Conservation (phyloP, 2,888 invertebrate genomes). For the Epicampocera succincta region DNA sequence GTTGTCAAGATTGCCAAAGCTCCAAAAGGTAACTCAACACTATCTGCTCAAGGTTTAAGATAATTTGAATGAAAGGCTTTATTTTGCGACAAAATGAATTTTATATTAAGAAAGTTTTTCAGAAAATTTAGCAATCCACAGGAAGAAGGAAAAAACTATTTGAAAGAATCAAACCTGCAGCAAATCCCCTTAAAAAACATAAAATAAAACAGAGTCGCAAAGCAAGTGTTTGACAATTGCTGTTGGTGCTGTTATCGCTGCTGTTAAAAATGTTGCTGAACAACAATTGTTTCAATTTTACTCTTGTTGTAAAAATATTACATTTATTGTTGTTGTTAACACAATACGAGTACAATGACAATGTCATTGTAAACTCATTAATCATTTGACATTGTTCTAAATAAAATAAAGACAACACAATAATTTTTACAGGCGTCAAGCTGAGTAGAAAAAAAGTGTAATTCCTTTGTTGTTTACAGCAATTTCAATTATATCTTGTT, state of each 20-base stretch:
- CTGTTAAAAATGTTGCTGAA: slow-evolving; percentile 71
- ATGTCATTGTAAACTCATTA: slow-evolving; percentile 71
- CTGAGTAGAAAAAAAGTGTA: neutral
- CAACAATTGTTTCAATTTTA: slow-evolving; percentile 74
- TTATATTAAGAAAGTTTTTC: no score
- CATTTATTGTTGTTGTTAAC: slow-evolving; percentile 62
- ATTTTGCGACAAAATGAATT: no score
- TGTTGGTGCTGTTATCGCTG: slow-evolving; percentile 4
- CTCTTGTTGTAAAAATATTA: slow-evolving; percentile 52
- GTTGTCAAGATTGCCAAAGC: no score
- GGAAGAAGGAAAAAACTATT: no score
- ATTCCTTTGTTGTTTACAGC: slow-evolving; percentile 15
- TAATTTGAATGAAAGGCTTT: no score
- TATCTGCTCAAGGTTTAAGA: no score
- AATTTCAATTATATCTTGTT: slow-evolving; percentile 28
- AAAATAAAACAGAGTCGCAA: no score
- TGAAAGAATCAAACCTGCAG: neutral
- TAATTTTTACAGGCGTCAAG: slow-evolving; percentile 37
- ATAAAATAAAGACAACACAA: slow-evolving; percentile 45
- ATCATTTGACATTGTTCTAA: slow-evolving; percentile 68
- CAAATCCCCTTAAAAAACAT: neutral
- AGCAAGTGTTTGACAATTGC: slow-evolving; percentile 20
- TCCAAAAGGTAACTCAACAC: no score
- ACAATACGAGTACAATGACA: slow-evolving; percentile 71
- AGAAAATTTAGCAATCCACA: no score